Conservation (phyloP, 2,113 vertebrate species). For the Boleophthalmus pectinirostris region DNA sequence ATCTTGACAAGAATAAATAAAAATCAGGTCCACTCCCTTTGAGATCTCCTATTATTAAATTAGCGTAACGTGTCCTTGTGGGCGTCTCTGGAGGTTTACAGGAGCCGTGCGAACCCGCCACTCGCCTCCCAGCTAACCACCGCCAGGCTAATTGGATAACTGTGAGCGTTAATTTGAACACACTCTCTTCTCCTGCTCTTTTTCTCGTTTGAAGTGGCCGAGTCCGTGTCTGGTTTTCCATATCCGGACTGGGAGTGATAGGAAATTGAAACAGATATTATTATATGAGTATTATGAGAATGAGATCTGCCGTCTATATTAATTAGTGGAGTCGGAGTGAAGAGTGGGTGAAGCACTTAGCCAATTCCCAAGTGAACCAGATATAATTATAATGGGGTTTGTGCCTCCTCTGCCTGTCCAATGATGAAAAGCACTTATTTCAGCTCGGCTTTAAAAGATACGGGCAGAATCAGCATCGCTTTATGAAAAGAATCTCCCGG, state of each 20-base stretch:
- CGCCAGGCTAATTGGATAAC: constrained; percentile 54
- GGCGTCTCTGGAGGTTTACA: constrained; percentile 30
- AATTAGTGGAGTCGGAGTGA: constrained; percentile 60
- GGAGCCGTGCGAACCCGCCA: constrained; percentile 31
- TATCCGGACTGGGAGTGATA: constrained; percentile 25
- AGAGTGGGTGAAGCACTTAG: constrained; percentile 40
- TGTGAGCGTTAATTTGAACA: constrained; percentile 48
- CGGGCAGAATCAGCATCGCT: constrained; percentile 41
- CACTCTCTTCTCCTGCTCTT: constrained; percentile 44
- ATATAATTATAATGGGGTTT: constrained; percentile 60
- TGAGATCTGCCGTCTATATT: constrained; percentile 58
- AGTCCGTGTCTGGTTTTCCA: constrained; percentile 25
- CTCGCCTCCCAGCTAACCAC: constrained; percentile 18
- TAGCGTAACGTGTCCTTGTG: constrained; percentile 42
- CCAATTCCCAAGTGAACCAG: constrained; percentile 41
- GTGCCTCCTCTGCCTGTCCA: constrained; percentile 34
- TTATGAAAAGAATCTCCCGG: constrained; percentile 49
- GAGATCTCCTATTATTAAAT: not conserved
- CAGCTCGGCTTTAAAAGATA: constrained; percentile 36
- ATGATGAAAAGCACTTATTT: constrained; percentile 63
- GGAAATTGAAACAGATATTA: constrained; percentile 42
- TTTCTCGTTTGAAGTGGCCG: constrained; percentile 3
- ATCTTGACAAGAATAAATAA: too few relatives aligned
- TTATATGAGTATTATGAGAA: constrained; percentile 55
- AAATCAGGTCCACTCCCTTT: not conserved